Evolutionary conservation across 2,797 vertebrate species (phyloP).

Genomic region (Echiichthys vipera): DNA sequence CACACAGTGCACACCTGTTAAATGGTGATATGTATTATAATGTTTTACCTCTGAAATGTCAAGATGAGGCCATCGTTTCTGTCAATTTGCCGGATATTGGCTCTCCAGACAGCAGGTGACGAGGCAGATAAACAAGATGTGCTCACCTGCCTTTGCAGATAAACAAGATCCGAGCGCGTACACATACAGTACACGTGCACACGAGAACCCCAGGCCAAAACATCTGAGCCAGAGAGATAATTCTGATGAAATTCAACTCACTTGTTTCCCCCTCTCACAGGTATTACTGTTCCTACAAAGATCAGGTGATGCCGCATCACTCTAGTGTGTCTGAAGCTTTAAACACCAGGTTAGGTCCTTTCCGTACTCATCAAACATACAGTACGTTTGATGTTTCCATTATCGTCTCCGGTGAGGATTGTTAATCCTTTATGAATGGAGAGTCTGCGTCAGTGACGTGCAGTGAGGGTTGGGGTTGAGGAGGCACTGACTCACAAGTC

Average conservation of each 20-base stretch:
- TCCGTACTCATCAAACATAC: constrained; percentile 12
- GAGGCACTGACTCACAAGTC: too few relatives aligned
- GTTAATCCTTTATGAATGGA: not conserved
- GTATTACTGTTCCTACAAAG: constrained; percentile 13
- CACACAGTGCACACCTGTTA: not conserved
- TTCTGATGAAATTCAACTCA: constrained; percentile 37
- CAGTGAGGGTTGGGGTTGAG: too few relatives aligned
- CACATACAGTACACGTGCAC: not conserved
- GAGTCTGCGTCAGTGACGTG: too few relatives aligned
- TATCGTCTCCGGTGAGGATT: not conserved
- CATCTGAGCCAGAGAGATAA: constrained; percentile 11
- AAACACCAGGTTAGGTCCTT: constrained; percentile 20
- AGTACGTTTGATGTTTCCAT: not conserved
- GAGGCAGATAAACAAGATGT: constrained; percentile 33
- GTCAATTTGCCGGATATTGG: not conserved
- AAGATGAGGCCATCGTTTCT: constrained; percentile 17
- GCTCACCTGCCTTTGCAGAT: constrained; percentile 32
- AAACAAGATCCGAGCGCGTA: constrained; percentile 34
- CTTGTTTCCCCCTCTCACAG: not conserved
- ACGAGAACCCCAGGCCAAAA: constrained; percentile 14
- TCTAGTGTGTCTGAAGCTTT: constrained; percentile 17
- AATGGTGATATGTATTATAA: constrained; percentile 4
- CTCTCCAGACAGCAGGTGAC: constrained; percentile 29
- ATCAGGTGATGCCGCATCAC: constrained; percentile 15
- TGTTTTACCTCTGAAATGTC: constrained; percentile 31